phyloP scores from a whole-genome alignment of 2,113 vertebrate genomes.

The Proterorhinus semilunaris region DNA sequence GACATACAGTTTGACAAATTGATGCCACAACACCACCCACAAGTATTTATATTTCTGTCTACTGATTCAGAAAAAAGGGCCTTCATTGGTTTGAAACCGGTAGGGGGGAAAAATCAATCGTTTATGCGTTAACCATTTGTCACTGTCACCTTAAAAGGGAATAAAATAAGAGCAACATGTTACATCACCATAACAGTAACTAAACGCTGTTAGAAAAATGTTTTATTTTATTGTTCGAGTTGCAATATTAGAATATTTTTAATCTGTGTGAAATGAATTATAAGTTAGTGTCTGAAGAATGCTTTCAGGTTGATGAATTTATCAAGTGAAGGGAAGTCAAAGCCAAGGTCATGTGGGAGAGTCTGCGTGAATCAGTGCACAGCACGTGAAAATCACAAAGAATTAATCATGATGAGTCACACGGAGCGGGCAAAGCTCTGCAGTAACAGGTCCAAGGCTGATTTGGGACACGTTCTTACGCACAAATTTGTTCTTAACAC shows the following conservation, averaged over 20 bases:
- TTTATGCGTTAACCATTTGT: slow-evolving; percentile 4
- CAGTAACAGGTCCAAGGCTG: slow-evolving; percentile 30
- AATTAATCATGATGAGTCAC: slow-evolving; percentile 54
- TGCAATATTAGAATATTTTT: no score
- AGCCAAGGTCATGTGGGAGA: slow-evolving; percentile 52
- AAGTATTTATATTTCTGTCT: slow-evolving; percentile 44
- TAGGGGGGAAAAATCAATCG: neutral
- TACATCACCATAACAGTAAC: neutral
- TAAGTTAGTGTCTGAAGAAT: neutral
- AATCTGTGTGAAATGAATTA: no score
- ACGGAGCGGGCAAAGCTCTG: slow-evolving; percentile 45
- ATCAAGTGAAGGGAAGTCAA: slow-evolving; percentile 42
- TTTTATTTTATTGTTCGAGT: no score
- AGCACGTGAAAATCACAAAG: slow-evolving; percentile 44
- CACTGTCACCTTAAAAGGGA: neutral
- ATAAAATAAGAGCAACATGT: neutral
- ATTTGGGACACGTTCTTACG: slow-evolving; percentile 3
- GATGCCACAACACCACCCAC: slow-evolving; percentile 27
- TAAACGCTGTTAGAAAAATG: neutral
- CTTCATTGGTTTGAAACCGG: slow-evolving; percentile 7
- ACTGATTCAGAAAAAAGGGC: slow-evolving; percentile 7
- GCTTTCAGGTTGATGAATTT: neutral
- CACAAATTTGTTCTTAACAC: no score
- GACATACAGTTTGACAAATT: slow-evolving; percentile 8
- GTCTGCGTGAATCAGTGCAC: slow-evolving; percentile 59